A percentile compares a stretch with the other conserved stretches of the same genome.
Conservation (phyloP, 2,113 vertebrate genomes). For the Centropus unirufus region DNA sequence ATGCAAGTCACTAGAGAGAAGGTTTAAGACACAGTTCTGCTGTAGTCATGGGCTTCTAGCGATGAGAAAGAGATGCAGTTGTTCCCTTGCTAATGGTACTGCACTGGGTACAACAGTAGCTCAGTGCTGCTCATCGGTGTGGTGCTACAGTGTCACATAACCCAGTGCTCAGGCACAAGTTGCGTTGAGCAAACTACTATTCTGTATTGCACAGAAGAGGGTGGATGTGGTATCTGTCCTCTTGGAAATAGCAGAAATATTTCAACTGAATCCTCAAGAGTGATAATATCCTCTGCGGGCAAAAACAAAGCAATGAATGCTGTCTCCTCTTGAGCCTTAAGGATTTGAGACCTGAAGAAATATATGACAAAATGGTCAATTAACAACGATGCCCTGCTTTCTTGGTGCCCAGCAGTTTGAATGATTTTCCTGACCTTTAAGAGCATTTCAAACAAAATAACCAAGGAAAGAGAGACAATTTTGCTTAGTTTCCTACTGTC, state of each 20-base stretch:
- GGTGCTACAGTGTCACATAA: background rate
- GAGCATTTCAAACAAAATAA: background rate
- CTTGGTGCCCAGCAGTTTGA: background rate
- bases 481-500: background rate
- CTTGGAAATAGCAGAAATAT: background rate
- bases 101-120: background rate
- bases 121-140: background rate
- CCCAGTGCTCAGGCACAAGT: background rate
- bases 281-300: background rate
- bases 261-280: background rate
- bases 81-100: background rate
- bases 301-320: background rate
- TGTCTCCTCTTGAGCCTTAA: background rate
- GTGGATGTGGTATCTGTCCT: background rate
- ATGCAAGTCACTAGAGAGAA: background rate
- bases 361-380: background rate
- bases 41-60: background rate
- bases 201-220: background rate
- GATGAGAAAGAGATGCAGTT: background rate
- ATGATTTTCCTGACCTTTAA: background rate
- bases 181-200: background rate
- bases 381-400: background rate
- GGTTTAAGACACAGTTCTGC: background rate
- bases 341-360: background rate
- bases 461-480: background rate